phyloP scores from a whole-genome alignment of 2,888 invertebrate species.

The Aphodius sticticus region DNA sequence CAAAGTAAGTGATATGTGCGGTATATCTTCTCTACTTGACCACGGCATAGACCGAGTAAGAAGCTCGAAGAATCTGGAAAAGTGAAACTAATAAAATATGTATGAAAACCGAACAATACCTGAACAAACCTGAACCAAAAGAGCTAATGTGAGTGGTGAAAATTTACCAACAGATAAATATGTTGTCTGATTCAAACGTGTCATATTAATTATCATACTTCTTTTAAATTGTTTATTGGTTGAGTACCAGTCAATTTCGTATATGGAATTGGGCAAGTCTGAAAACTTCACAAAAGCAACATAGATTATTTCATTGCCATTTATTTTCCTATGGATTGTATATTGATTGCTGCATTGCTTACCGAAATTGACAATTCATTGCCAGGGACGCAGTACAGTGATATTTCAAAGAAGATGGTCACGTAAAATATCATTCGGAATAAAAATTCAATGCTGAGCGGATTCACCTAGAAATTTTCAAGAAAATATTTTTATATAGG shows the following conservation, averaged over 20 bases:
- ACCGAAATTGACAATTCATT: slow-evolving; percentile 14
- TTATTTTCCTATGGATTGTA: neutral
- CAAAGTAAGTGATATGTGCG: too few species aligned
- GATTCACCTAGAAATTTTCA: slow-evolving; percentile 1
- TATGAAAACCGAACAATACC: neutral
- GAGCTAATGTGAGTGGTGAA: slow-evolving; percentile 9
- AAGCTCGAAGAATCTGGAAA: slow-evolving; percentile 11
- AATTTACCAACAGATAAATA: slow-evolving; percentile 6
- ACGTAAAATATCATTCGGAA: neutral
- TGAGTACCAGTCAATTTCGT: slow-evolving; percentile 10
- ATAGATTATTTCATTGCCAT: neutral
- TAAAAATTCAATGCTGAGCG: neutral
- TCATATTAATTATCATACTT: slow-evolving; percentile 16
- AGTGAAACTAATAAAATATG: too few species aligned
- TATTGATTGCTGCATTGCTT: neutral
- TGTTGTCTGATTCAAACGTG: neutral
- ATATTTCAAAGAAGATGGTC: neutral
- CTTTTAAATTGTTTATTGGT: neutral
- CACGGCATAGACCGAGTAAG: neutral
- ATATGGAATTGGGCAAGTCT: neutral
- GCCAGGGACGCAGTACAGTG: slow-evolving; percentile 8
- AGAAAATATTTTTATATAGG: too few species aligned
- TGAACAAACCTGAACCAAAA: neutral
- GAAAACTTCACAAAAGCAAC: neutral
- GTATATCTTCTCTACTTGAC: too few species aligned